Conservation (phyloP, 2,797 vertebrate genomes). For the Phyllotis vaccarum region DNA sequence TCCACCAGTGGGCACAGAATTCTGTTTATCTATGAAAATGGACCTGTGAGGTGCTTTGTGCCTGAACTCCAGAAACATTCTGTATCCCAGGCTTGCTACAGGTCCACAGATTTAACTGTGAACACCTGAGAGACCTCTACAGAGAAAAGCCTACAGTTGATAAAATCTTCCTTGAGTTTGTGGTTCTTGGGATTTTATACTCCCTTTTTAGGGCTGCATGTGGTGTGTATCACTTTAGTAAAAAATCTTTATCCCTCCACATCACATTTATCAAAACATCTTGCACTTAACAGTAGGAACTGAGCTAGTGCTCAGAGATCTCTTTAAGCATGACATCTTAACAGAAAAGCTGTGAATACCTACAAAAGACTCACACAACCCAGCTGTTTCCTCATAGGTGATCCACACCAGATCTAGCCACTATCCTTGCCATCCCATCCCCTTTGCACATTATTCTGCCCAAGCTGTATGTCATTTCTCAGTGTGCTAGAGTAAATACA, state of each 20-base stretch:
- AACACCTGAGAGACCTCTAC: background rate
- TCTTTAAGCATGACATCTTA: background rate
- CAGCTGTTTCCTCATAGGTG: background rate
- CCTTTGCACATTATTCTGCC: background rate
- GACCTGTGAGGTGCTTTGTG: background rate
- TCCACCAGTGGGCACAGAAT: background rate
- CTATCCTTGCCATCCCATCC: background rate
- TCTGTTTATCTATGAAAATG: too few relatives aligned
- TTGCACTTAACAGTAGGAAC: background rate
- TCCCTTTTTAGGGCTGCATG: background rate
- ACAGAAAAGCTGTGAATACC: background rate
- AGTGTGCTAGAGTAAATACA: background rate
- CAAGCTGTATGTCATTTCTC: background rate
- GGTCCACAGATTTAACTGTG: background rate
- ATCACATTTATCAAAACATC: background rate
- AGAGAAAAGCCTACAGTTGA: background rate
- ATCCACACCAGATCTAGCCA: background rate
- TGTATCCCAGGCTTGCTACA: background rate
- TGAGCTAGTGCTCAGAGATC: background rate
- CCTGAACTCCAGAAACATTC: background rate
- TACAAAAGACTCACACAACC: background rate
- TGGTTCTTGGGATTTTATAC: background rate
- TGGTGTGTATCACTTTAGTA: background rate
- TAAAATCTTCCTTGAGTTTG: background rate
- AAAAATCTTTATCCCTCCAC: background rate